Evolutionary conservation across 2,113 vertebrate genomes (phyloP).

Genomic region (Noctilio leporinus): DNA sequence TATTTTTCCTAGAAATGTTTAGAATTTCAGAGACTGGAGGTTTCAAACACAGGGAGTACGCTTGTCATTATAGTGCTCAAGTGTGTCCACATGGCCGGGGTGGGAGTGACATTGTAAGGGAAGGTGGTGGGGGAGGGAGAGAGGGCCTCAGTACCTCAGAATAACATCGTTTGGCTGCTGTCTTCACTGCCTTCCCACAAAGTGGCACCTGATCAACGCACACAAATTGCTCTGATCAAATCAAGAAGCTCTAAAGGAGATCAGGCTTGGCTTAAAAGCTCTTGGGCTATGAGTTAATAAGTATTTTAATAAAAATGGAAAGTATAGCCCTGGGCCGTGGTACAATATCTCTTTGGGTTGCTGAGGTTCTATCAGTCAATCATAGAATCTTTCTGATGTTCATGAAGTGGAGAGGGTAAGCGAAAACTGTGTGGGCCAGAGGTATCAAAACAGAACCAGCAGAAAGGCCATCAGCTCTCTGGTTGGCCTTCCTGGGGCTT

Average conservation of each 20-base stretch:
- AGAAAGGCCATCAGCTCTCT: neutral
- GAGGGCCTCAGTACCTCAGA: neutral
- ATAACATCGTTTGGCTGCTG: neutral
- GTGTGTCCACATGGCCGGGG: neutral
- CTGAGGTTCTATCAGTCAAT: slow-evolving; percentile 59
- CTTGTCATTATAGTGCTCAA: neutral
- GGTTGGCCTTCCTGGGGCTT: neutral
- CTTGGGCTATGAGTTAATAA: slow-evolving; percentile 66
- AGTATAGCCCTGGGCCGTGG: slow-evolving; percentile 41
- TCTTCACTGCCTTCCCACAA: neutral
- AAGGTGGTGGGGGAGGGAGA: neutral
- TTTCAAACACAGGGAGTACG: neutral
- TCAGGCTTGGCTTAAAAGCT: slow-evolving; percentile 59
- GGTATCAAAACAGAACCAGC: neutral
- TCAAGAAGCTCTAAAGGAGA: slow-evolving; percentile 41
- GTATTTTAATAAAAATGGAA: slow-evolving; percentile 73
- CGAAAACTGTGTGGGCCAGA: neutral
- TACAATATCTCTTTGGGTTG: slow-evolving; percentile 34
- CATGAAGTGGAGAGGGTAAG: neutral
- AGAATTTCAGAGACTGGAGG: neutral
- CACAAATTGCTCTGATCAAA: slow-evolving; percentile 52
- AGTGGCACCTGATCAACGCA: neutral
- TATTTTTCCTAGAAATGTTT: neutral
- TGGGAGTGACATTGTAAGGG: neutral
- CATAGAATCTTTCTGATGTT: slow-evolving; percentile 41